phyloP scores from a whole-genome alignment of 2,888 invertebrate genomes.

The Busseola fusca region DNA sequence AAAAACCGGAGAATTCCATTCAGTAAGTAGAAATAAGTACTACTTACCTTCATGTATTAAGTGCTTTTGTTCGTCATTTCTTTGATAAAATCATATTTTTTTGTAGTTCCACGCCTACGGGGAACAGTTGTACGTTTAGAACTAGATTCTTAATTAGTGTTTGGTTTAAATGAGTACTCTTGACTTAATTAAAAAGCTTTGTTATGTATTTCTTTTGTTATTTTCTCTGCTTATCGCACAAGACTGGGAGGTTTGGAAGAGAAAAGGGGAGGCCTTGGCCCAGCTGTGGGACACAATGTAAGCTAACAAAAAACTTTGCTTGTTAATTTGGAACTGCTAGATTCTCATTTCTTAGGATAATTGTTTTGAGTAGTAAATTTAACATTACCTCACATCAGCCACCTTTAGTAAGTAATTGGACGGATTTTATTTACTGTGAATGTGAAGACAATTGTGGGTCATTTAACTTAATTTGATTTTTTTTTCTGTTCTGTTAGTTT shows the following conservation, averaged over 20 bases:
- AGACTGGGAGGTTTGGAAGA: too few relatives aligned
- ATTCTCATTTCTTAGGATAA: background rate
- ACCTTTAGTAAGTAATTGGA: background rate
- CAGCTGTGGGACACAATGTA: too few relatives aligned
- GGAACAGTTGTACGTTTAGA: background rate
- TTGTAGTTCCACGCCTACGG: conserved; percentile 15
- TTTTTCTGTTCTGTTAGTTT: too few relatives aligned
- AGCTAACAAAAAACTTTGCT: too few relatives aligned
- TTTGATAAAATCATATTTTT: conserved; percentile 34
- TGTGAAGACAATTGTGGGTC: too few relatives aligned
- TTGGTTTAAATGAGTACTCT: background rate
- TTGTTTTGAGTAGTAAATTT: background rate
- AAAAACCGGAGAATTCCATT: conserved; percentile 53
- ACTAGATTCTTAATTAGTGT: conserved; percentile 7
- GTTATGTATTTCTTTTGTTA: background rate
- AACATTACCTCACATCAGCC: background rate
- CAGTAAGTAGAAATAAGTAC: conserved; percentile 39
- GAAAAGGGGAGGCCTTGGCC: too few relatives aligned
- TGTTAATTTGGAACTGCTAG: background rate
- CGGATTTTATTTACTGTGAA: too few relatives aligned
- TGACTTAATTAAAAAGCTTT: background rate
- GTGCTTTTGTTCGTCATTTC: conserved; percentile 48
- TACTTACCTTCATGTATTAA: conserved; percentile 50
- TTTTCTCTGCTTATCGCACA: background rate
- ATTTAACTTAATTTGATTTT: too few relatives aligned